Evolutionary conservation across 2,113 vertebrate species (phyloP).

Genomic region (Myotis lucifugus): DNA sequence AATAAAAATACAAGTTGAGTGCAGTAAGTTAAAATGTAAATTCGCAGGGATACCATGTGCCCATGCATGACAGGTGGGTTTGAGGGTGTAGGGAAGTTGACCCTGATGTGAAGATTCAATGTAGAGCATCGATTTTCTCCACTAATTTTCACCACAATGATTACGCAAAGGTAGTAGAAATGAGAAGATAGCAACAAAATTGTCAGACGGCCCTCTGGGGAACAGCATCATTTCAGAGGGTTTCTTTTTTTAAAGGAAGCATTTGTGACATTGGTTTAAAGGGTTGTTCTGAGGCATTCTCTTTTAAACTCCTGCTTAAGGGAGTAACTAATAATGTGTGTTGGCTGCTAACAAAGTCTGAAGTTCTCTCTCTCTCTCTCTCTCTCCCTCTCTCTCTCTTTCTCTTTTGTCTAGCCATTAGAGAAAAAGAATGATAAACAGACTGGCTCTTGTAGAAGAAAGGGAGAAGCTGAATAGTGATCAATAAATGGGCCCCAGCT

Average conservation of each 20-base stretch:
- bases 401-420: background rate
- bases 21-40: background rate
- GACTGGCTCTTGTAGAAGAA: background rate
- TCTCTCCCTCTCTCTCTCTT: background rate
- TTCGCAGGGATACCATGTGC: background rate
- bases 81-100: background rate
- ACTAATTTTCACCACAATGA: background rate
- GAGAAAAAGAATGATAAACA: background rate
- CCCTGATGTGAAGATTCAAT: background rate
- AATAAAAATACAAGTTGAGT: background rate
- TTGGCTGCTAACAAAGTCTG: background rate
- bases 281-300: background rate
- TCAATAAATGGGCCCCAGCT: background rate
- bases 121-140: background rate
- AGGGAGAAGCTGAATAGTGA: background rate
- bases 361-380: background rate
- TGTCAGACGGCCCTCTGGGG: background rate
- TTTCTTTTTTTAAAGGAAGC: background rate
- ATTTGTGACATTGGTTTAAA: background rate
- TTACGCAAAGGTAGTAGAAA: background rate
- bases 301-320: conserved; percentile 13
- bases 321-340: background rate
- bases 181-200: background rate
- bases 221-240: background rate
- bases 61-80: background rate